Conservation (phyloP, 2,113 vertebrate genomes). For the Trachemys scripta region DNA sequence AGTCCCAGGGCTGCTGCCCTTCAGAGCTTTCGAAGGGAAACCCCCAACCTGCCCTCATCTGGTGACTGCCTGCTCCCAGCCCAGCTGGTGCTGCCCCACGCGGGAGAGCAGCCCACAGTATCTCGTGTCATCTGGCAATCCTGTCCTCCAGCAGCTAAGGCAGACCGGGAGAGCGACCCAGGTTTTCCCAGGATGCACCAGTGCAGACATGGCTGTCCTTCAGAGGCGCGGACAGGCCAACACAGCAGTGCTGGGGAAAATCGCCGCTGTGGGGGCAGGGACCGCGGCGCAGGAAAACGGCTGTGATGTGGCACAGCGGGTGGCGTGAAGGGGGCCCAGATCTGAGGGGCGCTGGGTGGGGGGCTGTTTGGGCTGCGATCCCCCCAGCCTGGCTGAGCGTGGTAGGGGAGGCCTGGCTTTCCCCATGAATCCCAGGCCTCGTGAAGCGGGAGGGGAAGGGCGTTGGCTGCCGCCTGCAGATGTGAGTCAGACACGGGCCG, state of each 20-base stretch:
- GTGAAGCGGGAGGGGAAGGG: background rate
- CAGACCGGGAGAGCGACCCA: background rate
- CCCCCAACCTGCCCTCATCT: background rate
- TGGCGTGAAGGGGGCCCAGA: background rate
- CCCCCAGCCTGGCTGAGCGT: too few species aligned
- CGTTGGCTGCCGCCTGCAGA: background rate
- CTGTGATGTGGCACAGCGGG: too few species aligned
- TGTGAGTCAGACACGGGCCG: constrained; percentile 17
- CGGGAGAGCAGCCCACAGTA: background rate
- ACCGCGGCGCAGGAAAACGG: background rate
- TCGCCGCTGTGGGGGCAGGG: background rate
- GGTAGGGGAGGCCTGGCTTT: background rate
- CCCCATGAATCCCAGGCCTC: accelerated
- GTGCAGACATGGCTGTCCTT: background rate
- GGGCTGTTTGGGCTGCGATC: background rate
- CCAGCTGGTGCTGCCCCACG: background rate
- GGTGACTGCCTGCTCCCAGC: background rate
- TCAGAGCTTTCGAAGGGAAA: background rate
- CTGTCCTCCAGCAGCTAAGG: background rate
- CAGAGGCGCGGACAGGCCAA: too few species aligned
- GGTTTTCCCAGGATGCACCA: background rate
- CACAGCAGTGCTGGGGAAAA: background rate
- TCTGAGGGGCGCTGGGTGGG: background rate
- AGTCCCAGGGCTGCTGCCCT: background rate
- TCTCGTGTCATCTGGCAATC: background rate